These are phyloP conservation scores for Etia nguti DNA, from an alignment of 2,113 vertebrate species.

Conservation along the genomic window DNA sequence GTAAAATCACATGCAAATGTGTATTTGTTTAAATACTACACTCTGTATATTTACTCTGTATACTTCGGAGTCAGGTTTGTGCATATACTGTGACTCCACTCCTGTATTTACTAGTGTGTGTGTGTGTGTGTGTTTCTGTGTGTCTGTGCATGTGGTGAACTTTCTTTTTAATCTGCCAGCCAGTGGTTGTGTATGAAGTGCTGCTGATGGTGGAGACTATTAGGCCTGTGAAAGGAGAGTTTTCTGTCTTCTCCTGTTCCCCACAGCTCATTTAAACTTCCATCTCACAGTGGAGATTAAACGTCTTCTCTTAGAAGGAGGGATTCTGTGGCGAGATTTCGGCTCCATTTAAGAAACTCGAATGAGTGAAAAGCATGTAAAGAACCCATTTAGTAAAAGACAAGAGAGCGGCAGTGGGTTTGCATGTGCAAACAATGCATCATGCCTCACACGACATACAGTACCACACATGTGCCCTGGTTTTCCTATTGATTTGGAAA, in stretches of 20 bases:
- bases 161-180: slow-evolving; percentile 56
- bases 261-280: slow-evolving; percentile 65
- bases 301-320: slow-evolving; percentile 12
- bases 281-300: slow-evolving; percentile 54
- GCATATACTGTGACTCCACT: background rate
- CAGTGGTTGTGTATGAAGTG: slow-evolving; percentile 66
- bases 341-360: slow-evolving; percentile 36
- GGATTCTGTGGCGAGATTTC: slow-evolving; percentile 28
- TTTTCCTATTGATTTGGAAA: slow-evolving; percentile 10
- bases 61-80: background rate
- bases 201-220: slow-evolving; percentile 56
- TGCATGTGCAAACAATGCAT: slow-evolving; percentile 40
- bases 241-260: slow-evolving; percentile 62
- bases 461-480: slow-evolving; percentile 36
- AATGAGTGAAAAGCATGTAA: slow-evolving; percentile 68
- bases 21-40: background rate
- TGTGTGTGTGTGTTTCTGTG: background rate
- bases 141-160: slow-evolving; percentile 39
- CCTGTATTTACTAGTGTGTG: slow-evolving; percentile 12
- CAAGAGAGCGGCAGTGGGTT: slow-evolving; percentile 28
- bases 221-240: slow-evolving; percentile 49
- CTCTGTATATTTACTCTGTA: background rate
- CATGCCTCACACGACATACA: slow-evolving; percentile 31
- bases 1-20: background rate
- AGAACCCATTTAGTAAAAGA: slow-evolving; percentile 58